These are phyloP conservation scores for Mycalesis mineus DNA, from an alignment of 2,888 invertebrate species.

Conservation along the genomic window DNA sequence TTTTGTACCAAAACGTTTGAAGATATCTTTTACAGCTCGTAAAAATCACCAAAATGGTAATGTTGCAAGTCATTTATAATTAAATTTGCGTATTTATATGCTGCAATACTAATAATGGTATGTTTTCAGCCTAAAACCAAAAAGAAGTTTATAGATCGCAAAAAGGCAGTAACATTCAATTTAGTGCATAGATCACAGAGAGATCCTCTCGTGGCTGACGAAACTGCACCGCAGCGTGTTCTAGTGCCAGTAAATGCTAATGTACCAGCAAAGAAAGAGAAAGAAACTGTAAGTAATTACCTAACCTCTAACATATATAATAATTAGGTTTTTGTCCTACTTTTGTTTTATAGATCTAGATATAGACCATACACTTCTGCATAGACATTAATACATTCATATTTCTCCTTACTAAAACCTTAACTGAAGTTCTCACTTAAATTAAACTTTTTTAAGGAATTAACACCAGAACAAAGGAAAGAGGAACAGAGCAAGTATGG, in stretches of 20 bases:
- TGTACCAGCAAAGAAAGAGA: constrained; percentile 60
- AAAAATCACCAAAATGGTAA: constrained; percentile 46
- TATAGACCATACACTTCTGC: too few species aligned
- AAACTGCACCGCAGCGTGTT: constrained; percentile 92
- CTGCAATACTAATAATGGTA: background rate
- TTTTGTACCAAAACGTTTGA: constrained; percentile 34
- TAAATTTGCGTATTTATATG: background rate
- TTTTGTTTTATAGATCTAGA: background rate
- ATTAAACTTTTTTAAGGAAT: constrained; percentile 41
- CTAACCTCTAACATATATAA: background rate
- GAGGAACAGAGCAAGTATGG: constrained; percentile 92
- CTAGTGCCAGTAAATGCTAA: constrained; percentile 81
- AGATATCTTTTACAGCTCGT: constrained; percentile 25
- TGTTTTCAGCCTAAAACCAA: constrained; percentile 80
- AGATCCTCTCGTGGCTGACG: constrained; percentile 93
- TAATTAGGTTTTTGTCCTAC: background rate
- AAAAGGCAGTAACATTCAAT: constrained; percentile 93
- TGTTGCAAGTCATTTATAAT: background rate
- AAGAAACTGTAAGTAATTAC: constrained; percentile 56
- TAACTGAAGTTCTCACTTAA: too few species aligned
- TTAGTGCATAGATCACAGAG: constrained; percentile 95
- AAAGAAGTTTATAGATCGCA: constrained; percentile 93
- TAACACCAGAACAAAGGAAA: constrained; percentile 72
- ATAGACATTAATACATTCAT: too few species aligned
- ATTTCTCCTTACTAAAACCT: too few species aligned